A percentile compares a stretch with the other conserved stretches of the same genome.
Evolutionary conservation across 2,888 invertebrate species (phyloP).

Genomic region (Microctonus brassicae): DNA sequence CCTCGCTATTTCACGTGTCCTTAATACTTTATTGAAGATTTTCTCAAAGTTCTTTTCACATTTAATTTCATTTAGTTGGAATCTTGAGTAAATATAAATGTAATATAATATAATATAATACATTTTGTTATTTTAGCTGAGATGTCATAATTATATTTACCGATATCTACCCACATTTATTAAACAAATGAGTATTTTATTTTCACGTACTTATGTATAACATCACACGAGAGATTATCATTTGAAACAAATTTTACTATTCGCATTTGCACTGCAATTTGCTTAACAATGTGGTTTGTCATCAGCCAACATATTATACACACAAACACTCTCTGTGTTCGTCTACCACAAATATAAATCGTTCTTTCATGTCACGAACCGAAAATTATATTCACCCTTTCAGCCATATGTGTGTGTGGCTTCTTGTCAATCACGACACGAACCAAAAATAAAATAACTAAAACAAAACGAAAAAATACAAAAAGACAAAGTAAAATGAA

Average conservation of each 20-base stretch:
- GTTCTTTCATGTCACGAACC: background rate
- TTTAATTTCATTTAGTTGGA: too few species aligned
- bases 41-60: too few species aligned
- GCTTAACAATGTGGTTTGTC: background rate
- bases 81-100: too few species aligned
- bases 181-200: background rate
- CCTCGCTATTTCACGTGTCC: too few species aligned
- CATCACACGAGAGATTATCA: background rate
- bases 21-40: too few species aligned
- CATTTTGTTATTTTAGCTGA: background rate
- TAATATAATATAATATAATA: background rate
- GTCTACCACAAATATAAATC: background rate
- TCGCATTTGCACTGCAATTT: background rate
- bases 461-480: background rate
- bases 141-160: background rate
- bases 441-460: too few species aligned
- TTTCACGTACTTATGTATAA: background rate
- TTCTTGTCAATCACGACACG: background rate
- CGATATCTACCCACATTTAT: background rate
- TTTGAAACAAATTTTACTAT: background rate
- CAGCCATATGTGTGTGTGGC: background rate
- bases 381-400: background rate
- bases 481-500: background rate
- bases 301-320: background rate
- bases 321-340: slow-evolving; percentile 3